Evolutionary conservation across 2,888 invertebrate species (phyloP).

Genomic region (Drosophila quasianomalipes): DNA sequence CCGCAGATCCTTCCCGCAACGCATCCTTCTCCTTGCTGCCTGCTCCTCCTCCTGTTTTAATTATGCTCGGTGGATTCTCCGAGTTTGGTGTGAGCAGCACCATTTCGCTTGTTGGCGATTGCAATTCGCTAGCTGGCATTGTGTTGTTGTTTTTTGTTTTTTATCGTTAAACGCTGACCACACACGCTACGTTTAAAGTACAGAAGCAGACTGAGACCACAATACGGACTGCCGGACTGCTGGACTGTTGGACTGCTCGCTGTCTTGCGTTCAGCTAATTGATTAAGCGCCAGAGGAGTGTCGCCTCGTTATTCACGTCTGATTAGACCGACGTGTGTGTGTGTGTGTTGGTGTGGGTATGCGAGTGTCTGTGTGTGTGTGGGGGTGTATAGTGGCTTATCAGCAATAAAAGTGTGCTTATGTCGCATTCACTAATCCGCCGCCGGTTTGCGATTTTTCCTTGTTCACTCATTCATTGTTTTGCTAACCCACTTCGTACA

Average conservation of each 20-base stretch:
- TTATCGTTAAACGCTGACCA: constrained; percentile 44
- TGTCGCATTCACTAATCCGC: constrained; percentile 38
- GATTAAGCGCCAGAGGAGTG: constrained; percentile 63
- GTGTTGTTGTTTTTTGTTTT: background rate
- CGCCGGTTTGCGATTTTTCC: constrained; percentile 65
- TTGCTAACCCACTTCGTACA: constrained; percentile 69
- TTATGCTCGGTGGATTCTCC: constrained; percentile 67
- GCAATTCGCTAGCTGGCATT: constrained; percentile 76
- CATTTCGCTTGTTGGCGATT: constrained; percentile 84
- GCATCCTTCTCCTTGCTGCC: constrained; percentile 33
- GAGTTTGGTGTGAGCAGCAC: constrained; percentile 83
- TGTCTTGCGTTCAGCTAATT: constrained; percentile 65
- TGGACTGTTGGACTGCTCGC: constrained; percentile 1
- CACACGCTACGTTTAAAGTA: constrained; percentile 55
- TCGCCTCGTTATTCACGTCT: constrained; percentile 32
- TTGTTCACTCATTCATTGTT: constrained; percentile 63
- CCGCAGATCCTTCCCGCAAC: constrained; percentile 70
- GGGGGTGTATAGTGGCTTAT: constrained; percentile 53
- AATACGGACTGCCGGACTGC: constrained; percentile 5
- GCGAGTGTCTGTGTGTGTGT: constrained; percentile 4
- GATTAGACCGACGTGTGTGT: constrained; percentile 32
- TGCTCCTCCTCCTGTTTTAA: background rate
- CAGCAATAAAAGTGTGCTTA: constrained; percentile 31
- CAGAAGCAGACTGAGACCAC: constrained; percentile 43
- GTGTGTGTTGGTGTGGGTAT: constrained; percentile 6